These are phyloP conservation scores for Pagrus major DNA, from an alignment of 2,113 vertebrate species.

Conservation along the genomic window DNA sequence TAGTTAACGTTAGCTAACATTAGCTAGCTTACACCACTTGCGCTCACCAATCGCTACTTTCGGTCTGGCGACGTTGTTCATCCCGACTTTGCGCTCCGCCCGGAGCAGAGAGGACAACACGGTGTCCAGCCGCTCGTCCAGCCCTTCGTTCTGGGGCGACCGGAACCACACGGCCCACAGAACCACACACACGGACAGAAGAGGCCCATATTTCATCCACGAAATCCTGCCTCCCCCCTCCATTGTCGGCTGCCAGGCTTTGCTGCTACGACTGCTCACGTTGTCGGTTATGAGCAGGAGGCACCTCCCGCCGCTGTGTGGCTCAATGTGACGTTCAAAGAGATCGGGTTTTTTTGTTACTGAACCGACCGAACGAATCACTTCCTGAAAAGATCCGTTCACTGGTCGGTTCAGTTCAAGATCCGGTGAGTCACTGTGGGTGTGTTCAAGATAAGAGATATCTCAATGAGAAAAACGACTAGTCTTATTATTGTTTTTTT, in stretches of 20 bases:
- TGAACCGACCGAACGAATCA: too few relatives aligned
- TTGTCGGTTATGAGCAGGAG: not conserved
- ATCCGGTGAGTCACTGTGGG: too few relatives aligned
- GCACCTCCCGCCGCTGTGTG: not conserved
- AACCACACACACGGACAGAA: constrained; percentile 79
- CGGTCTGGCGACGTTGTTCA: constrained; percentile 76
- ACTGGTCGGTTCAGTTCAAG: too few relatives aligned
- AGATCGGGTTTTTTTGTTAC: too few relatives aligned
- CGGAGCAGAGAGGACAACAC: constrained; percentile 86
- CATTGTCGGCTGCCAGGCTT: constrained; percentile 44
- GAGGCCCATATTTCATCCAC: constrained; percentile 80
- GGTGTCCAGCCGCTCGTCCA: constrained; percentile 82
- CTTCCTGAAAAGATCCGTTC: too few relatives aligned
- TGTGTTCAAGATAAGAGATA: too few relatives aligned
- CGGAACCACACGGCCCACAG: constrained; percentile 83
- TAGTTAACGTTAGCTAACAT: not conserved
- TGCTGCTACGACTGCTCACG: not conserved
- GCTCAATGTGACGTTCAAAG: too few relatives aligned
- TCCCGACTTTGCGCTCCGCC: constrained; percentile 84
- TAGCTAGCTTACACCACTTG: constrained; percentile 25
- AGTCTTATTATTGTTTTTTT: too few relatives aligned
- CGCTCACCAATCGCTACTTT: constrained; percentile 85
- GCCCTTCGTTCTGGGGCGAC: constrained; percentile 60
- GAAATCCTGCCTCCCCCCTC: constrained; percentile 64
- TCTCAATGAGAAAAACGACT: too few relatives aligned